phyloP scores from a whole-genome alignment of 1,140 invertebrate genomes.

The Drosophila nannoptera region DNA sequence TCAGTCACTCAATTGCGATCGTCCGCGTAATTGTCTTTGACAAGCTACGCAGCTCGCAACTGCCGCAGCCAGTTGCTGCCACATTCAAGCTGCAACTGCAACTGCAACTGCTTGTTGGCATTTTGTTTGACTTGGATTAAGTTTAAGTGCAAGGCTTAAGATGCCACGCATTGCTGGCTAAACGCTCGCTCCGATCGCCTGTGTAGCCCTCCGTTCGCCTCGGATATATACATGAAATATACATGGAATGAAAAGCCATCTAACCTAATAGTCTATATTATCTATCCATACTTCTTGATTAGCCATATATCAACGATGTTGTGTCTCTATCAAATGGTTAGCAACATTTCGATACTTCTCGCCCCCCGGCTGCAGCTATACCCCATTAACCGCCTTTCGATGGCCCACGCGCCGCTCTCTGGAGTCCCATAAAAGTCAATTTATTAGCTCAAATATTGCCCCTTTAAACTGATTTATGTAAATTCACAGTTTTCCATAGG shows the following conservation, averaged over 20 bases:
- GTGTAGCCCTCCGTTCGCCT: background rate
- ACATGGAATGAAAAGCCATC: background rate
- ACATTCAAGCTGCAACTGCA: background rate
- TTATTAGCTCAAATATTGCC: background rate
- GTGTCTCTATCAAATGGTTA: no score
- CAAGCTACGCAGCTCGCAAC: conserved; percentile 49
- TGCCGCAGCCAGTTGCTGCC: conserved; percentile 12
- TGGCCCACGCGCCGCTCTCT: background rate
- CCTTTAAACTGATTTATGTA: background rate
- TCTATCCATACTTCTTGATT: no score
- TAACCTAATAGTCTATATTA: no score
- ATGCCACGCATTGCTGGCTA: conserved; percentile 58
- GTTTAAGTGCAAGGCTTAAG: conserved; percentile 65
- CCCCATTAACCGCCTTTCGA: no score
- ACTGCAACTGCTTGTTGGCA: conserved; percentile 57
- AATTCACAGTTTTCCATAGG: background rate
- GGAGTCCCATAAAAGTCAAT: background rate
- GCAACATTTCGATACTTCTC: no score
- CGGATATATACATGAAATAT: conserved; percentile 17
- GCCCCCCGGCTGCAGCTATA: no score
- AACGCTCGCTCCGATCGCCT: conserved; percentile 37
- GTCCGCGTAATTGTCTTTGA: conserved; percentile 71
- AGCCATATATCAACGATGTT: no score
- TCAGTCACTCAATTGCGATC: conserved; percentile 50
- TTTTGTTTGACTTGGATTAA: conserved; percentile 71